phyloP scores from a whole-genome alignment of 1,140 invertebrate species.

The Belonocnema kinseyi region DNA sequence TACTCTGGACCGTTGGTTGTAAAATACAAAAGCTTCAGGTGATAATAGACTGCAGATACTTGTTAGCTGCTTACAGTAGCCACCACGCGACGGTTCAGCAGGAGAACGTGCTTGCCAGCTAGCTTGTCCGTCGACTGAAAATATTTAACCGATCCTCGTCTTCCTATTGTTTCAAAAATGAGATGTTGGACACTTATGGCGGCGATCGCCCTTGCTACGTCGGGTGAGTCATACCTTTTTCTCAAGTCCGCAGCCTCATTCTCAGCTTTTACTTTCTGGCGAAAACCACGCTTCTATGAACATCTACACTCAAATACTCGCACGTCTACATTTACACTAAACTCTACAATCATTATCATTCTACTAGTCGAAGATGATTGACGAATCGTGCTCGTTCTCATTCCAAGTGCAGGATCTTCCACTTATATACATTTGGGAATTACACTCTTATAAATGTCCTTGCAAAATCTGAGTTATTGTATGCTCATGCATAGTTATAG shows the following conservation, averaged over 20 bases:
- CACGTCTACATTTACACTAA: not conserved
- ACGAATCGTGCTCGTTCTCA: too few relatives aligned
- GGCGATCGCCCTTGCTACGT: conserved; percentile 73
- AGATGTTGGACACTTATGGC: conserved; percentile 73
- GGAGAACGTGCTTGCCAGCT: conserved; percentile 4
- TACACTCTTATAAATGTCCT: not conserved
- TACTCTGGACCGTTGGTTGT: conserved; percentile 36
- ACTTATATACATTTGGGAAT: not conserved
- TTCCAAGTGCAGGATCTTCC: conserved; percentile 6
- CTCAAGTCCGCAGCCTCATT: conserved; percentile 35
- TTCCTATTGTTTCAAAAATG: conserved; percentile 65
- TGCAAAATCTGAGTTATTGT: too few relatives aligned
- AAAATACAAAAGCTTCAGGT: conserved; percentile 32
- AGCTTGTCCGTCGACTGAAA: not conserved
- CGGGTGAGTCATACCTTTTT: conserved; percentile 65
- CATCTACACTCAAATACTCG: not conserved
- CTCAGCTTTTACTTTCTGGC: conserved; percentile 33
- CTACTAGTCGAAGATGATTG: too few relatives aligned
- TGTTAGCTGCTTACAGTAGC: conserved; percentile 3
- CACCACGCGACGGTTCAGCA: not conserved
- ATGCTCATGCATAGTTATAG: too few relatives aligned
- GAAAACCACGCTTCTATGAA: conserved; percentile 29
- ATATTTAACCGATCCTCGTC: conserved; percentile 36
- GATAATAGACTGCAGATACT: conserved; percentile 1
- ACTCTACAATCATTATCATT: too few relatives aligned